Conservation (phyloP, 2,888 invertebrate species). For the Chelonus formosanus region DNA sequence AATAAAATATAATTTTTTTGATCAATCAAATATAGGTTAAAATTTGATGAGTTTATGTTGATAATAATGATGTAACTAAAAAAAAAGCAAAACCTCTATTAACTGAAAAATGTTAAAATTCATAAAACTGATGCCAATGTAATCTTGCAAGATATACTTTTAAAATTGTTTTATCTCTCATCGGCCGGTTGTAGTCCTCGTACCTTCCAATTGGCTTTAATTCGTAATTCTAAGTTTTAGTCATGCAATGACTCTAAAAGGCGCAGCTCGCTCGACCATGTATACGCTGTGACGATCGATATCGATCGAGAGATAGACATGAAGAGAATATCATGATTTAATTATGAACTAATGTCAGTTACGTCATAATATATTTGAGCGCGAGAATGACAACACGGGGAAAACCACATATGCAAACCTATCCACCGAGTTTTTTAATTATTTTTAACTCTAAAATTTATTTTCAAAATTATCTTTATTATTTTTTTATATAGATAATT, state of each 20-base stretch:
- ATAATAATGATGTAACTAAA: background rate
- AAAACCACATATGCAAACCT: constrained; percentile 43
- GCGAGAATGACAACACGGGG: constrained; percentile 59
- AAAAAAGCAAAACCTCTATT: background rate
- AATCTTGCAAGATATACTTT: constrained; percentile 9
- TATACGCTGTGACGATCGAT: constrained; percentile 50
- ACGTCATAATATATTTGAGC: constrained; percentile 51
- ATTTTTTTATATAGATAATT: too few species aligned
- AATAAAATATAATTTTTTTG: too few species aligned
- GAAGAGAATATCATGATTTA: constrained; percentile 28
- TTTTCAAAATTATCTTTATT: too few species aligned
- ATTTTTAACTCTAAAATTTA: background rate
- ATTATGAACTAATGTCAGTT: constrained; percentile 46
- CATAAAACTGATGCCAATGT: constrained; percentile 3
- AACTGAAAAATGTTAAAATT: background rate
- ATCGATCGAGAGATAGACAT: constrained; percentile 37
- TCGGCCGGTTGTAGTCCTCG: constrained; percentile 50
- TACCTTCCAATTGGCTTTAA: constrained; percentile 61
- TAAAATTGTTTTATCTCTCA: constrained; percentile 28
- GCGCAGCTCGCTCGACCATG: constrained; percentile 45
- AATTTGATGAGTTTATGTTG: background rate
- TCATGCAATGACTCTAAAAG: constrained; percentile 59
- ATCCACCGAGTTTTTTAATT: constrained; percentile 33
- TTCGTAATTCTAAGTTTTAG: constrained; percentile 56
- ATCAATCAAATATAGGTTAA: background rate